A percentile compares a stretch with the other conserved stretches of the same genome.
Conservation (phyloP, 2,888 invertebrate genomes). For the Nephrocerus scutellatus region DNA sequence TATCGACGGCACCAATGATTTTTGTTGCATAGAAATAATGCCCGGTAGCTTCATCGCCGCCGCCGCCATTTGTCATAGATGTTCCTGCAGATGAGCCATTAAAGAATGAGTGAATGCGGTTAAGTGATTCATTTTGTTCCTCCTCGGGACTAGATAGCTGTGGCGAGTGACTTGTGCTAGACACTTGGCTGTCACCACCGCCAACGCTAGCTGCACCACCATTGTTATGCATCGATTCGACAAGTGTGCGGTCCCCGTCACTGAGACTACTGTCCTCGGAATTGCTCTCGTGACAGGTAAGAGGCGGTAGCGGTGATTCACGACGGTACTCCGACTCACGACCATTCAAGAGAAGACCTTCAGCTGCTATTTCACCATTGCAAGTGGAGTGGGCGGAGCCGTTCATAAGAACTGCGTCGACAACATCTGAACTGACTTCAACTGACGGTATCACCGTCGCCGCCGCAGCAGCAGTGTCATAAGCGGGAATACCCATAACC, state of each 20-base stretch:
- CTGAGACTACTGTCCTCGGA: conserved; percentile 71
- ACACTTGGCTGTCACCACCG: conserved; percentile 41
- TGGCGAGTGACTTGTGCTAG: conserved; percentile 45
- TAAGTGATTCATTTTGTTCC: conserved; percentile 37
- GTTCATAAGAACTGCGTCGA: conserved; percentile 42
- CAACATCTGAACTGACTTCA: conserved; percentile 37
- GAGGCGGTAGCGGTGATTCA: conserved; percentile 27
- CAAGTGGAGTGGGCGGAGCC: conserved; percentile 17
- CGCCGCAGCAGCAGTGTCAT: conserved; percentile 24
- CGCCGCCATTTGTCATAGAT: conserved; percentile 29
- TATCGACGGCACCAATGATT: conserved; percentile 30
- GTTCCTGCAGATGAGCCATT: no score
- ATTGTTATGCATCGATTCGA: conserved; percentile 39
- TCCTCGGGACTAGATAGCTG: conserved; percentile 46
- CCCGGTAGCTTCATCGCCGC: conserved; percentile 18
- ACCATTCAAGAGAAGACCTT: conserved; percentile 26
- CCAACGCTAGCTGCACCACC: conserved; percentile 33
- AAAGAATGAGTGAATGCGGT: conserved; percentile 35
- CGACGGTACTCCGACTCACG: conserved; percentile 24
- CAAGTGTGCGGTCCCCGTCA: conserved; percentile 59
- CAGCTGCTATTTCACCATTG: conserved; percentile 23
- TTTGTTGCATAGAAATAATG: conserved; percentile 37
- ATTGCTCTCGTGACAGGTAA: conserved; percentile 53
- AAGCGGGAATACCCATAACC: conserved; percentile 49
- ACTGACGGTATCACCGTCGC: conserved; percentile 20